Evolutionary conservation across 2,888 invertebrate genomes (phyloP), one percentile per base, ranked within the genome.

Genomic region (Drosophila demipolita): DNA sequence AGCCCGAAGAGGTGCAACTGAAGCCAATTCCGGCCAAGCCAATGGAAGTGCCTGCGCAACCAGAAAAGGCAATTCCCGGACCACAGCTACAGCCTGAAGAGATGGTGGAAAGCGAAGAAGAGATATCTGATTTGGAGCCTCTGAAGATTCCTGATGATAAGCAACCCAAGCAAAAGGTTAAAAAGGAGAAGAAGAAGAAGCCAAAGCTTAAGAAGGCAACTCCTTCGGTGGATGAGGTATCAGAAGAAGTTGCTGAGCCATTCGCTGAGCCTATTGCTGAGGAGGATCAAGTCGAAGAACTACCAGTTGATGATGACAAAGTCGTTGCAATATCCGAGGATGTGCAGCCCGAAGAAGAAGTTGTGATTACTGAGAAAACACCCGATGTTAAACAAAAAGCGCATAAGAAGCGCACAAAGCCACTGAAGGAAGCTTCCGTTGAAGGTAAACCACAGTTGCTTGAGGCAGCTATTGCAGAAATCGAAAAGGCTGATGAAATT

Each of bases 131-230:
- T 57, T 80, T 91, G 40, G 82, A 91, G 63, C 86, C 89, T 3
- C 62, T 91, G 1, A 83, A 87, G 26, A 73, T 91, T 11, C 86
- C 91, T 54, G 91, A 91, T 12, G 93, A 93, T 58, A 92, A 93
- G 76, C 92, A 93, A 73, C 85, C 92, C 0, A 94, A 94, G 81
- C 94, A 94, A 66, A 91, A 88, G 62, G 40, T 76, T 11, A 93
- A 92, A 57, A 92, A 92, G 55, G 85, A 88, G 35, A 92, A 91
- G 78, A 91, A 91, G 62, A 92, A 91, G 82, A 93, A 92, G 23
- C 91, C 92, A 4, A 93, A 92, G 72, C 67, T 92, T 1, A 90
- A 90, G 70, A 92, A 91, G 65, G 93, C 90, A 3, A 92, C 92
- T 0, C 84, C 90, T 38, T 93, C 93, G 1, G 84, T 91, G 0